Evolutionary conservation across 2,797 vertebrate species (phyloP), one percentile per base, ranked within the genome.

Genomic region (Sebastes nivosus): DNA sequence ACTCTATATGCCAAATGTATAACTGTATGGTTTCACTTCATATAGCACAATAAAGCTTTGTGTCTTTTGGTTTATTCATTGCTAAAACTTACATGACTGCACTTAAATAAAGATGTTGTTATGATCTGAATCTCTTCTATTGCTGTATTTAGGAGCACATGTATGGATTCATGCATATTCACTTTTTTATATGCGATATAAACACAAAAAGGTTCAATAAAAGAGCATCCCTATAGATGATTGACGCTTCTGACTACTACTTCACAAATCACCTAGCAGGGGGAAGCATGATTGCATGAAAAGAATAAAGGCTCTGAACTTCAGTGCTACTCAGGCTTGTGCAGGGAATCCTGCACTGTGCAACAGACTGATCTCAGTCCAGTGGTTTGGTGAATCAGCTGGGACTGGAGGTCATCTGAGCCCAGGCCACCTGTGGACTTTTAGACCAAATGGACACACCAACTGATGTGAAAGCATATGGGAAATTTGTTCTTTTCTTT

Each of bases 261-360:
- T 64, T 24, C 8, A 24, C 11, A 20, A 3, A 13, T 54, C 7
- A 7, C 1, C 67, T 83, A 86, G 85, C 75, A 89, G 91, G 20
- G 72, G 87, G 85, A 79, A 75, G 70, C 82, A 80, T 22, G 1
- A 8, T 0, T 52, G 4, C 75, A 74, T 9, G 18, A 20, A 66
- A 52, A 27, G 0, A 57, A 6, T 12, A 67, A 2, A 71, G 5
- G 3, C 9, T 4, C 12, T 63, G 12, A 60, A 36, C 52, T 36
- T 68, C n/a, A n/a, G 7, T n/a, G 54, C n/a, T 12, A 2, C 29
- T 25, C 10, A 18, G 18, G 18, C 8, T 22, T 38, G 36, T 38
- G 2, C 5, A 11, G 46, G 14, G 58, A 50, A 8, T 18, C 22
- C 34, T 13, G 24, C 12, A 30, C 3, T 16, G 50, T 11, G 61